phyloP scores from a whole-genome alignment of 2,797 vertebrate species.

The Eremophila alpestris region DNA sequence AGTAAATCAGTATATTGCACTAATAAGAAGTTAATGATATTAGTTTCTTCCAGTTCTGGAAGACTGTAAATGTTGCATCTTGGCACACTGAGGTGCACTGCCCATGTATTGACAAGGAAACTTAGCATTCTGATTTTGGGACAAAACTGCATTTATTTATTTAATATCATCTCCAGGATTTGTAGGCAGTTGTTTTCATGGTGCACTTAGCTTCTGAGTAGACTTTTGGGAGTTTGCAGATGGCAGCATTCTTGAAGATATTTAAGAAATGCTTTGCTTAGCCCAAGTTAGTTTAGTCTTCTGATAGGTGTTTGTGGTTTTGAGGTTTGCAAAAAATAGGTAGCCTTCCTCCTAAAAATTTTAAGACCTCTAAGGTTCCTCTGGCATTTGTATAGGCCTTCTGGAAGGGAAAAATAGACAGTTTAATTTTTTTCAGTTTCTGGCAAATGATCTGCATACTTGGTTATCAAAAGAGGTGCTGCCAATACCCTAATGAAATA shows the following conservation, averaged over 20 bases:
- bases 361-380: neutral
- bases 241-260: neutral
- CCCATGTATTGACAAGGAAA: neutral
- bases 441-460: neutral
- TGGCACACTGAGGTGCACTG: neutral
- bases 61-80: neutral
- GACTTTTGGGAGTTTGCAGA: neutral
- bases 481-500: neutral
- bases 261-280: neutral
- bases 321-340: neutral
- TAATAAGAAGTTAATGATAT: neutral
- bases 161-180: neutral
- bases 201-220: neutral
- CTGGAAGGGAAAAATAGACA: neutral
- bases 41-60: neutral
- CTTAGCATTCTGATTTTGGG: neutral
- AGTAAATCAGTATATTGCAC: neutral
- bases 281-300: neutral
- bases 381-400: neutral
- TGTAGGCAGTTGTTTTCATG: neutral
- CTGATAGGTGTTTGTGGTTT: neutral
- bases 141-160: neutral
- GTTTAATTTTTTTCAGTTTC: slow-evolving; percentile 11
- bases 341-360: neutral
- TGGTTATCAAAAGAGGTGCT: neutral